phyloP scores from a whole-genome alignment of 2,888 invertebrate species.

The Sepiola atlantica region DNA sequence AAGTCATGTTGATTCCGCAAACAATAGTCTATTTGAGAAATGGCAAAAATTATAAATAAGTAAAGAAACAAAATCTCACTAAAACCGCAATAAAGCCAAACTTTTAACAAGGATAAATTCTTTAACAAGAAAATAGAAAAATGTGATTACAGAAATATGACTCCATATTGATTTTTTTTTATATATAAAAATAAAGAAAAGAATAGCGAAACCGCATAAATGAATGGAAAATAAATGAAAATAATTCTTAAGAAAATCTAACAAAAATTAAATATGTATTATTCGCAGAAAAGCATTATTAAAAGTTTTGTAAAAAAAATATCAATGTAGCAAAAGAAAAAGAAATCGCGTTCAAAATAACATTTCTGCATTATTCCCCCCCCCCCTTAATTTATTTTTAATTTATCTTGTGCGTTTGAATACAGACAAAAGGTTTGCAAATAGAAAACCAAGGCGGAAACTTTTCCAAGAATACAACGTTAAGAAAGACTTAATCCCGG shows the following conservation, averaged over 20 bases:
- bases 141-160: neutral
- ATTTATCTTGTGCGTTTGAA: neutral
- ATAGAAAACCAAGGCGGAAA: neutral
- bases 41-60: neutral
- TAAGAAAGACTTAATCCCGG: neutral
- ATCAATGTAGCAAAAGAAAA: neutral
- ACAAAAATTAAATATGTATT: neutral
- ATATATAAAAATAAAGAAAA: neutral
- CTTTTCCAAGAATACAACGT: neutral
- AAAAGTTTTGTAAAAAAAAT: neutral
- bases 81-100: neutral
- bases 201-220: neutral
- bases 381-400: neutral
- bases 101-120: conserved; percentile 8
- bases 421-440: conserved; percentile 32
- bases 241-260: neutral
- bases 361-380: neutral
- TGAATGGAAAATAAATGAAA: neutral
- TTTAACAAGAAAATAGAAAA: neutral
- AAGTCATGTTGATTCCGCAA: neutral
- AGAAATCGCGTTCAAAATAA: neutral
- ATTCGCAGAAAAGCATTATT: neutral
- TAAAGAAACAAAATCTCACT: neutral
- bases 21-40: neutral
- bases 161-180: neutral